phyloP scores from a whole-genome alignment of 2,888 invertebrate species.

The Drosophila subquinaria region DNA sequence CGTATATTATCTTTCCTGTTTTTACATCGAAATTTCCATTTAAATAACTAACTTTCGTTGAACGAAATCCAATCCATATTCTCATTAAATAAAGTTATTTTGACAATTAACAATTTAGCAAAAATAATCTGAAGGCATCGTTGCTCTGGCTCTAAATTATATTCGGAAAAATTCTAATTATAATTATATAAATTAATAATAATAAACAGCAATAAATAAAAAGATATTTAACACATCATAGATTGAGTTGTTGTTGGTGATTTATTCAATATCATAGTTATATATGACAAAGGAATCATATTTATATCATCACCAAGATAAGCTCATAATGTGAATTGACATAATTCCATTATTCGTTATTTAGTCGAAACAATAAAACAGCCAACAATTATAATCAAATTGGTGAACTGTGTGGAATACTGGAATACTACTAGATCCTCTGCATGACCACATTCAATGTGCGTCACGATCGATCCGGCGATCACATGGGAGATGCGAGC shows the following conservation, averaged over 20 bases:
- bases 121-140: too few relatives aligned
- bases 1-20: too few relatives aligned
- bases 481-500: slow-evolving; percentile 37
- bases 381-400: slow-evolving; percentile 72
- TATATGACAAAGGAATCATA: neutral
- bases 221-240: too few relatives aligned
- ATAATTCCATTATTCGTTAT: neutral
- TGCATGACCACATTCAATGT: slow-evolving; percentile 67
- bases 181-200: too few relatives aligned
- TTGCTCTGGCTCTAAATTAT: too few relatives aligned
- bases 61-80: too few relatives aligned
- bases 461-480: slow-evolving; percentile 60
- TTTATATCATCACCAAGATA: neutral
- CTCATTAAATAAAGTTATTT: too few relatives aligned
- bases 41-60: too few relatives aligned
- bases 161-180: too few relatives aligned
- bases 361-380: neutral
- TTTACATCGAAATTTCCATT: too few relatives aligned
- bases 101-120: too few relatives aligned
- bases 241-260: neutral
- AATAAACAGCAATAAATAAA: too few relatives aligned
- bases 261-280: neutral
- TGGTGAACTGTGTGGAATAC: slow-evolving; percentile 45
- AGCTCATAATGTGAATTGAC: neutral
- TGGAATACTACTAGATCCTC: neutral